Base-by-base conservation (phyloP, 2,797 vertebrate species). In the Danio choprae region DNA sequence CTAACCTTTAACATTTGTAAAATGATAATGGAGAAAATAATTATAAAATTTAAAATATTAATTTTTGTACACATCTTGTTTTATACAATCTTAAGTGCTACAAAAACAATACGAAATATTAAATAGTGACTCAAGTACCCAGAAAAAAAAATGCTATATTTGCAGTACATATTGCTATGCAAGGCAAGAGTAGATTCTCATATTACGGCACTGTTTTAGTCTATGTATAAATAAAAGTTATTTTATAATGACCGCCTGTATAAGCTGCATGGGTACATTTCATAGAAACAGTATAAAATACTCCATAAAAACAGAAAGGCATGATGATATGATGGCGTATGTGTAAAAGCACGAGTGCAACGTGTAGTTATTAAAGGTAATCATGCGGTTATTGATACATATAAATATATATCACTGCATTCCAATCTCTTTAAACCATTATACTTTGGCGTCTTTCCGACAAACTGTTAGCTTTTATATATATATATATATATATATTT, bases 11-110 rank as follows among this genome's bases (percentile, higher is more conserved):
- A 97, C 94, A 94, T 92, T 92, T 92, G 90, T 83, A 90, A 94
- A 95, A 95, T 95, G 94, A 81, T 95, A 94, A 95, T 93, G 92
- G 91, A 95, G 94, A 95, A 96, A 96, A 96, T 96, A 95, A 94
- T 94, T 92, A 92, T 92, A 92, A 92, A 92, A 91, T 89, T 91
- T 91, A 93, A 93, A 96, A 93, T 92, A 93, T 95, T 95, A 96
- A 95, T 95, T 94, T 96, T 93, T 94, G 89, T 97, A 97, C 94
- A 96, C 89, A 94, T 93, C 96, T 91, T 95, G 81, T 93, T 94
- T 92, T 93, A 94, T 94, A 96, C 95, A 95, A 95, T 93, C 91
- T 95, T 98, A 99, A 99, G 97, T 99, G 98, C 98, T 98, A 96
- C 94, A 95, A 95, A 29, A 29, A 94, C 91, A 90, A 94, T 93